Base-by-base conservation (phyloP, 2,888 invertebrate species). In the Lasius fuliginosus region DNA sequence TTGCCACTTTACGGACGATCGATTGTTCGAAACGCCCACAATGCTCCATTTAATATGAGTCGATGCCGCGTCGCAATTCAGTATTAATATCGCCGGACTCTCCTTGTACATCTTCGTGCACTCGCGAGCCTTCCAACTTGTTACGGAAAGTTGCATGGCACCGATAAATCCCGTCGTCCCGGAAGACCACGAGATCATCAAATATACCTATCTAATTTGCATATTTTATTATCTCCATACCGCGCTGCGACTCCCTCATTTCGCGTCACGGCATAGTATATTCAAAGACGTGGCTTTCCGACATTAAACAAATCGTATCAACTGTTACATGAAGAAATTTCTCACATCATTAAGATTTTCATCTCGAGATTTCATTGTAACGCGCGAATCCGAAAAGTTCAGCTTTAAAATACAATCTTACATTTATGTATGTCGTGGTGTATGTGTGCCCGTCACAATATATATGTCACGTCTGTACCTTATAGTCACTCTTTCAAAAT, bases 1-100 rank as follows among this genome's bases (percentile, higher is more conserved):
- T 94, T 94, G 93, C 93, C 92, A 93, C 93, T 93, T 93, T 89
- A 90, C 87, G 91, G 88, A 90, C 91, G 91, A 93, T 93, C 92
- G 90, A 92, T 92, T 88, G 85, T 87, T 83, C 85, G 83, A 87
- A 92, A 90, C 88, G 87, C 87, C 90, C 90, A 91, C 92, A 92
- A 92, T 92, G 86, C 91, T 89, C 89, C 90, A 85, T 92, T 92
- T 93, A 93, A 93, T 92, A 92, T 87, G 89, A 89, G 82, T 71
- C 82, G 76, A 67, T 83, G 75, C 42, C 67, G 46, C 74, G 69
- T 58, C 67, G 77, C 83, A 60, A 73, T 83, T 85, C 79, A 67
- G 74, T 88, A 86, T 90, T 83, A 83, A 69, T 86, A 83, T 82
- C 73, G 62, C 68, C 56, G 71, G 79, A 56, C 68, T 77, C 68